These are phyloP conservation scores for Microplitis manilae DNA, from an alignment of 2,888 invertebrate species.

Conservation along the genomic window DNA sequence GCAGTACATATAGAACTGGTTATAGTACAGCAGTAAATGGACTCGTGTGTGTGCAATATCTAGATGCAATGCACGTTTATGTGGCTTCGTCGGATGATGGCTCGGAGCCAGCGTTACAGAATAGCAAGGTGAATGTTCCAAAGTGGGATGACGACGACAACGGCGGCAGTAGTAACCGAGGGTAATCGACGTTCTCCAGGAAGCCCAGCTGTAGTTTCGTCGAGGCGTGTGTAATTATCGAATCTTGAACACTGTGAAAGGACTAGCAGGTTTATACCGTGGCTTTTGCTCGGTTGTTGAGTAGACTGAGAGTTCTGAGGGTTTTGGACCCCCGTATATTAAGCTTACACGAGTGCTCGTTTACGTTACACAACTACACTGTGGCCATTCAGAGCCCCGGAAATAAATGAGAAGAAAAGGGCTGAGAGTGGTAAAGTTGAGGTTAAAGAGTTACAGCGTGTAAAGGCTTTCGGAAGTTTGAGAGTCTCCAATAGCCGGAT, in stretches of 20 bases:
- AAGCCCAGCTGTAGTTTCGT: slow-evolving; percentile 30
- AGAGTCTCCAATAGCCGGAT: neutral
- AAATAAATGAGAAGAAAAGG: neutral
- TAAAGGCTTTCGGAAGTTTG: neutral
- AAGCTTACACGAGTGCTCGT: neutral
- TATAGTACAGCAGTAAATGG: neutral
- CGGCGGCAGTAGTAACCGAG: slow-evolving; percentile 8
- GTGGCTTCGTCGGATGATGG: slow-evolving; percentile 43
- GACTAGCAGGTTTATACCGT: neutral
- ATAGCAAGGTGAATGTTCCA: slow-evolving; percentile 34
- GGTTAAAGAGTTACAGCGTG: neutral
- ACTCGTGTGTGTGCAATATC: slow-evolving; percentile 21
- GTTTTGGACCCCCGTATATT: no score
- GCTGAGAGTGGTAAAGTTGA: neutral
- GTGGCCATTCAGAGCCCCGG: slow-evolving; percentile 33
- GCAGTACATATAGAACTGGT: neutral
- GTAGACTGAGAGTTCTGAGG: slow-evolving; percentile 21
- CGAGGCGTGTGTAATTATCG: slow-evolving; percentile 46
- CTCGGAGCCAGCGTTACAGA: slow-evolving; percentile 39
- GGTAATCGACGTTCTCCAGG: slow-evolving; percentile 34
- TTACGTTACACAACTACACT: neutral
- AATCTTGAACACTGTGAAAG: slow-evolving; percentile 37
- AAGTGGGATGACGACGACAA: slow-evolving; percentile 28
- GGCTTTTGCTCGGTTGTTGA: no score
- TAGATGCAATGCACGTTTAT: slow-evolving; percentile 46